These are phyloP conservation scores for Platycnemis pennipes DNA, from an alignment of 2,888 invertebrate genomes.

Conservation along the genomic window DNA sequence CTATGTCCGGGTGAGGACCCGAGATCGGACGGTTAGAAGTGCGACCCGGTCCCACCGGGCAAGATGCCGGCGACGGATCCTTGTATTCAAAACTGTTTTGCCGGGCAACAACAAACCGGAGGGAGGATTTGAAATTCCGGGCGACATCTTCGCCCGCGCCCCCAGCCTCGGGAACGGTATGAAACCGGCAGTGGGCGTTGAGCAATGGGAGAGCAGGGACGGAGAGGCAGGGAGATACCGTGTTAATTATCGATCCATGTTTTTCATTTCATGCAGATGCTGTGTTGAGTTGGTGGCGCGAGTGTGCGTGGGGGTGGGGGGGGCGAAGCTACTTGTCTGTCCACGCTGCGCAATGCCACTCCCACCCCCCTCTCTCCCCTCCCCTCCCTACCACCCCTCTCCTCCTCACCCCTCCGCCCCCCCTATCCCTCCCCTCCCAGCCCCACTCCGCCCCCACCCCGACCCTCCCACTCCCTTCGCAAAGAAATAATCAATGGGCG, in stretches of 20 bases:
- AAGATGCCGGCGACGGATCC: background rate
- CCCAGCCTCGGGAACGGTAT: background rate
- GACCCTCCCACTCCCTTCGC: conserved; percentile 76
- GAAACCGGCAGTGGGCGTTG: background rate
- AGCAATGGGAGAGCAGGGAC: background rate
- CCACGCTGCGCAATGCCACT: conserved; percentile 77
- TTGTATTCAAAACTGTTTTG: conserved; percentile 2
- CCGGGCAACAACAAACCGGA: background rate
- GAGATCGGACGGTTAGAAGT: too few relatives aligned
- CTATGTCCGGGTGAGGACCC: background rate
- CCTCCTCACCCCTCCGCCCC: conserved; percentile 73
- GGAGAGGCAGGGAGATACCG: conserved; percentile 28
- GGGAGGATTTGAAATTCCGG: background rate
- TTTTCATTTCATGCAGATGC: conserved; percentile 70
- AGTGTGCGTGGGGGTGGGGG: conserved; percentile 50
- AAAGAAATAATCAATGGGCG: conserved; percentile 77
- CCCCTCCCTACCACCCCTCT: background rate
- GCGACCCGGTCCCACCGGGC: background rate
- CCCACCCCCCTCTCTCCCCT: background rate
- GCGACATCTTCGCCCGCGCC: background rate
- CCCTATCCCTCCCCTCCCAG: conserved; percentile 71
- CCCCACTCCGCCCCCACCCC: conserved; percentile 22
- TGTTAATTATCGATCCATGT: conserved; percentile 65
- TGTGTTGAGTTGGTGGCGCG: conserved; percentile 71
- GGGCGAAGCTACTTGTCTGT: conserved; percentile 77